These are phyloP conservation scores for Dicrostonyx torquatus DNA, from an alignment of 2,797 vertebrate species.

Conservation along the genomic window DNA sequence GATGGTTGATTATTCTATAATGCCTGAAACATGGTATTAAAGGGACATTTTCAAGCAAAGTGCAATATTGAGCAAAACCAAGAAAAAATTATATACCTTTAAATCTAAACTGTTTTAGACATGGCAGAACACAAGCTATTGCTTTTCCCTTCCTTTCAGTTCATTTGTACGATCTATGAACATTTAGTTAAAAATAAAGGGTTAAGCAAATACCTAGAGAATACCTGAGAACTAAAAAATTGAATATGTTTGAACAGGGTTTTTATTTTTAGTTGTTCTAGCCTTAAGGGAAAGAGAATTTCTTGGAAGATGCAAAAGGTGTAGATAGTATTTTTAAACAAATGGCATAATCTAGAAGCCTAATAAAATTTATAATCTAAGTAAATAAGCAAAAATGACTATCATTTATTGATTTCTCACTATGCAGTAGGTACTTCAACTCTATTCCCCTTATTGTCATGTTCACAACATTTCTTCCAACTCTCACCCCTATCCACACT, in stretches of 20 bases:
- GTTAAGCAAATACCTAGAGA: slow-evolving; percentile 57
- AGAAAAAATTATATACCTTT: slow-evolving; percentile 70
- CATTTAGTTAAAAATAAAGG: slow-evolving; percentile 65
- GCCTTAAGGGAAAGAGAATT: neutral
- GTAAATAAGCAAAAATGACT: slow-evolving; percentile 45
- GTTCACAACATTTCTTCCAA: slow-evolving; percentile 34
- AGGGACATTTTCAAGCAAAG: slow-evolving; percentile 60
- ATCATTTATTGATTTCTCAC: neutral
- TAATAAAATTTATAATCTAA: slow-evolving; percentile 46
- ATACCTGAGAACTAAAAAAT: slow-evolving; percentile 41
- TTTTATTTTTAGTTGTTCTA: slow-evolving; percentile 46
- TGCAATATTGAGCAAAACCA: slow-evolving; percentile 54
- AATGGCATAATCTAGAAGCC: slow-evolving; percentile 8
- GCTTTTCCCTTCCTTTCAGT: slow-evolving; percentile 47
- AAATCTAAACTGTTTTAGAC: slow-evolving; percentile 59
- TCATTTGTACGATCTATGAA: slow-evolving; percentile 58
- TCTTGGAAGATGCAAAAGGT: neutral
- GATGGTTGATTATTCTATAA: slow-evolving; percentile 58
- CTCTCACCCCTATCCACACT: neutral
- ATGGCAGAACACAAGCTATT: slow-evolving; percentile 56
- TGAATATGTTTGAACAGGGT: neutral
- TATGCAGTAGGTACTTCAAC: neutral
- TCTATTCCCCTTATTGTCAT: slow-evolving; percentile 23
- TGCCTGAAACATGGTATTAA: slow-evolving; percentile 56
- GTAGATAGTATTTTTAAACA: slow-evolving; percentile 54